Evolutionary conservation across 2,113 vertebrate genomes (phyloP), one percentile per base, ranked within the genome.

Genomic region (Turdus rufiventris): DNA sequence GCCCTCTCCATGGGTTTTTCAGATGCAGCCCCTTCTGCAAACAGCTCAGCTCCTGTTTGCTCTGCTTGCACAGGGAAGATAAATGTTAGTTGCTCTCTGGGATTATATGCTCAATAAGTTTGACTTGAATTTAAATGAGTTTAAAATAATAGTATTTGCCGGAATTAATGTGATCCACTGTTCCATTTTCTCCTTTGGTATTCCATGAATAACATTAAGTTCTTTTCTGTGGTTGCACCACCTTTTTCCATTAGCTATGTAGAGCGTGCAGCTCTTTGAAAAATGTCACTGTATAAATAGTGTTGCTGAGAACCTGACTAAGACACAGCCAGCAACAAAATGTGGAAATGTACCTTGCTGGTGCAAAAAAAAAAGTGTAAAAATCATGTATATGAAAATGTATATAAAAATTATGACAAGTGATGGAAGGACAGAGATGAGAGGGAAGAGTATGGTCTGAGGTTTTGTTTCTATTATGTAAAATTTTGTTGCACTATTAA

Each of bases 91-190:
- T 82, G 34, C 79, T 90, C 5, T 88, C 78, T 17, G 24, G 66
- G 57, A 88, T 72, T 75, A 88, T 76, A 61, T 21, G 58, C 71
- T 85, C 78, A 45, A 3, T 75, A 88, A 83, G 45, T 95, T 62
- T 88, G 62, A 73, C 92, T 93, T 85, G 74, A 73, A 96, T 93
- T 89, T 93, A 94, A 95, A 97, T 93, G 31, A 85, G 56, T 93
- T 76, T 80, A 93, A 96, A 95, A 93, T 88, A 95, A 93, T 87
- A 91, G 70, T 85, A 73, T 91, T 95, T 94, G 38, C 67, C 3
- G 4, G 80, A 93, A 94, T 96, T 95, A 94, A 92, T 93, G 62
- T 76, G 71, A 88, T 62, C 57, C 74, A n/a, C 43, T 63, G 40
- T 77, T 95, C 74, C 80, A 85, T 93, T 93, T 91, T 85, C 81